These are phyloP conservation scores for Hirudinaria manillensis DNA, from an alignment of 2,888 invertebrate genomes.

Conservation along the genomic window DNA sequence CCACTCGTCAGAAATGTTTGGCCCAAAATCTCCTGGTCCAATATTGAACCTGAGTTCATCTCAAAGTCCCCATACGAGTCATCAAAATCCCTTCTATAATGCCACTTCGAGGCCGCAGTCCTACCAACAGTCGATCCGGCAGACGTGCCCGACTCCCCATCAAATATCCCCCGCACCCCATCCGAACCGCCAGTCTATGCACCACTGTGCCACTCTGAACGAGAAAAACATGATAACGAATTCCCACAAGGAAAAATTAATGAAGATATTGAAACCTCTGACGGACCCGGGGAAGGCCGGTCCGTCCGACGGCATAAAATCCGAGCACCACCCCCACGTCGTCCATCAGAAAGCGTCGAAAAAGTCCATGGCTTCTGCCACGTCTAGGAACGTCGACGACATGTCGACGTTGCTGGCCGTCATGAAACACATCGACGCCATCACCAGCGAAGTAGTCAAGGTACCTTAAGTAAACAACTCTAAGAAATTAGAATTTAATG, in stretches of 20 bases:
- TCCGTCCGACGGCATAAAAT: neutral
- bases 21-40: conserved; percentile 14
- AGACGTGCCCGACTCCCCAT: neutral
- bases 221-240: conserved; percentile 19
- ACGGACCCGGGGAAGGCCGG: neutral
- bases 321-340: neutral
- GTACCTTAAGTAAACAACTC: neutral
- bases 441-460: conserved; percentile 20
- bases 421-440: conserved; percentile 28
- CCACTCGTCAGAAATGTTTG: neutral
- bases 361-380: neutral
- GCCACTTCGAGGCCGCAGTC: conserved; percentile 12
- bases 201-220: neutral
- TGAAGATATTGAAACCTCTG: conserved; percentile 20
- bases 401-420: conserved; percentile 2
- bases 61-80: conserved; percentile 27
- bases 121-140: conserved; percentile 23
- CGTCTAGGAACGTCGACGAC: conserved; percentile 24
- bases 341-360: neutral
- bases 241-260: conserved; percentile 23
- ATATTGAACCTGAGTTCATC: conserved; percentile 25
- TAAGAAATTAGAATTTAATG: neutral
- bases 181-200: conserved; percentile 7
- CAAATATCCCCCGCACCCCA: conserved; percentile 1
- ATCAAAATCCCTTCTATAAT: conserved; percentile 8